Evolutionary conservation across 1,140 invertebrate genomes (phyloP).

Genomic region (Temnothorax curvispinosus): DNA sequence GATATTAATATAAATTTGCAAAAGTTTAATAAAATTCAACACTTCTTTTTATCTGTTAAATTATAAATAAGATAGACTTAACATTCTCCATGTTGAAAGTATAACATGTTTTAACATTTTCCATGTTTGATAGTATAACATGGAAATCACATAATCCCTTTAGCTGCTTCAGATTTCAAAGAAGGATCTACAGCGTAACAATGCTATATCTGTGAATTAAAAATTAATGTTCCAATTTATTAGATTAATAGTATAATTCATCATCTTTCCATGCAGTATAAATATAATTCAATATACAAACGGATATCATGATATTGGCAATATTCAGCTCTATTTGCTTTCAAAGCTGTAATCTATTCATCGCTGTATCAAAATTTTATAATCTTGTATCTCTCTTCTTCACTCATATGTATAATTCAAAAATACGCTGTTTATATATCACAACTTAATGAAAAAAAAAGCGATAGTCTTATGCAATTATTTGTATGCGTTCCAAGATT

Average conservation of each 20-base stretch:
- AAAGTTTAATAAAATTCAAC: background rate
- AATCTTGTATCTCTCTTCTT: too few relatives aligned
- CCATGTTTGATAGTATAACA: background rate
- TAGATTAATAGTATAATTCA: constrained; percentile 17
- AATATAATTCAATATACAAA: constrained; percentile 13
- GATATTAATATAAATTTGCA: background rate
- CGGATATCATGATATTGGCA: too few relatives aligned
- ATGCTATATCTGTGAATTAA: background rate
- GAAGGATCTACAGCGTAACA: background rate
- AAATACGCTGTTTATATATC: too few relatives aligned
- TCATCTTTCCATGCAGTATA: background rate
- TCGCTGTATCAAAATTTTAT: too few relatives aligned
- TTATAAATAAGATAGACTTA: background rate
- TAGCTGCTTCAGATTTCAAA: constrained; percentile 30
- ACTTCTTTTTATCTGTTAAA: background rate
- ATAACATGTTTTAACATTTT: too few relatives aligned
- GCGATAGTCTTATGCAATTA: too few relatives aligned
- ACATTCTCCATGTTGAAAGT: background rate
- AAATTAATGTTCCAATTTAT: constrained; percentile 19
- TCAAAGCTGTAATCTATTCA: too few relatives aligned
- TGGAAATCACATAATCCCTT: background rate
- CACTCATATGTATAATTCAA: too few relatives aligned
- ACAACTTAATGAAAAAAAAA: too few relatives aligned
- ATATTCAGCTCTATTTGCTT: too few relatives aligned
- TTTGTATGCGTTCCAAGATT: too few relatives aligned